phyloP scores from a whole-genome alignment of 2,113 vertebrate genomes.

The Oreochromis aureus region DNA sequence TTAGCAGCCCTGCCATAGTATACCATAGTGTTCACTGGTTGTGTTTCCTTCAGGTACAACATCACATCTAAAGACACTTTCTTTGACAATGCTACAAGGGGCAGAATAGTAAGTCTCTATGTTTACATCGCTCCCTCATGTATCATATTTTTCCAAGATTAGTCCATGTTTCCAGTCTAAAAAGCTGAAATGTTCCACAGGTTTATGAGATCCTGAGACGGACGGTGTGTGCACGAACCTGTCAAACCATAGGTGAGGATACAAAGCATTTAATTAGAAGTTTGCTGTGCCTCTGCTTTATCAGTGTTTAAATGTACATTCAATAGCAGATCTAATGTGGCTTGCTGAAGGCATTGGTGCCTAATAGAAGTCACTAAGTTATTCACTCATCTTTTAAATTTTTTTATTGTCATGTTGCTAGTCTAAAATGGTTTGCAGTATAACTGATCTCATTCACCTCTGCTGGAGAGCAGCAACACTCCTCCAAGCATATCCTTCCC shows the following conservation, averaged over 20 bases:
- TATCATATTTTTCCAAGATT: neutral
- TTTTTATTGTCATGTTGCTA: neutral
- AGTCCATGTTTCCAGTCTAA: neutral
- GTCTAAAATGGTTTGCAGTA: neutral
- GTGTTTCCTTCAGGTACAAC: slow-evolving; percentile 80
- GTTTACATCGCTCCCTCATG: neutral
- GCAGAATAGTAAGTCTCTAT: slow-evolving; percentile 85
- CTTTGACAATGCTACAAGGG: slow-evolving; percentile 93
- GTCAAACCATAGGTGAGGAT: slow-evolving; percentile 88
- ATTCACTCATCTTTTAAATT: neutral
- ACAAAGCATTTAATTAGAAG: neutral
- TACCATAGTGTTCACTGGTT: neutral
- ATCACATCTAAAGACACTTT: slow-evolving; percentile 91
- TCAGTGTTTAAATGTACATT: neutral
- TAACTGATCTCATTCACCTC: neutral
- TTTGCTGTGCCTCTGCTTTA: neutral
- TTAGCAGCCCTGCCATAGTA: neutral
- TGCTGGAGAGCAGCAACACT: neutral
- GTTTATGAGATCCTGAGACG: slow-evolving; percentile 94
- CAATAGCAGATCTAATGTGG: neutral
- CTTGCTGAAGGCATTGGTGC: neutral
- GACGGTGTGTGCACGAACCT: slow-evolving; percentile 81
- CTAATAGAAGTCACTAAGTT: neutral
- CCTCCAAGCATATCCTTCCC: neutral
- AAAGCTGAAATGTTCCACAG: slow-evolving; percentile 51